Percentiles rank a stretch among this genome's conserved stretches.
Conservation (phyloP, 2,888 invertebrate genomes). For the Eupithecia vulgata region DNA sequence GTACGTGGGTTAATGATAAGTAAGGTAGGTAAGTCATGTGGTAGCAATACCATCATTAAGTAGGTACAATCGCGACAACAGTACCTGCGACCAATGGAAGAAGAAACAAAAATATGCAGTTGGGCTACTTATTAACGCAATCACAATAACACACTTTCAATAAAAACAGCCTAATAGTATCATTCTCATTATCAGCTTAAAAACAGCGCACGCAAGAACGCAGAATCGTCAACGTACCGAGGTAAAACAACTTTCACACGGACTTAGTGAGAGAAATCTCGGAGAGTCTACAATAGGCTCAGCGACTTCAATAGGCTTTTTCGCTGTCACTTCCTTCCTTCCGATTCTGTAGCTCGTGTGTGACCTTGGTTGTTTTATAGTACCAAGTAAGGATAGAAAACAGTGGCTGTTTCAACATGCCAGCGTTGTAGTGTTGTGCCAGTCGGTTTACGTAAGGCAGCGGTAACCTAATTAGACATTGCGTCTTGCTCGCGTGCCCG, state of each 20-base stretch:
- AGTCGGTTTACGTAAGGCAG: slow-evolving; percentile 76
- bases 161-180: slow-evolving; percentile 13
- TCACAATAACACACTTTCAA: slow-evolving; percentile 12
- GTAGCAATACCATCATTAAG: not conserved
- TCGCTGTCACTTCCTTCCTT: slow-evolving; percentile 62
- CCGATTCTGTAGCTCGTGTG: slow-evolving; percentile 49
- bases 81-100: not conserved
- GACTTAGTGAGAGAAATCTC: slow-evolving; percentile 67
- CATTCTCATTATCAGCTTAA: slow-evolving; percentile 21
- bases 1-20: not conserved
- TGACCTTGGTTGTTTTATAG: slow-evolving; percentile 56
- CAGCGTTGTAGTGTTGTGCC: slow-evolving; percentile 67
- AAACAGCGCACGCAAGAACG: slow-evolving; percentile 39
- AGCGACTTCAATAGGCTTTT: slow-evolving; percentile 19
- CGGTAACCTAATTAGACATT: slow-evolving; percentile 72
- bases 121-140: not conserved
- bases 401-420: slow-evolving; percentile 65
- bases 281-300: slow-evolving; percentile 36
- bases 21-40: not conserved
- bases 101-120: slow-evolving; percentile 6
- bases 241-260: slow-evolving; percentile 79
- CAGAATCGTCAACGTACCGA: slow-evolving; percentile 52
- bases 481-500: slow-evolving; percentile 45
- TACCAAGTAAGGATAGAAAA: slow-evolving; percentile 51
- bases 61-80: not conserved